These are phyloP conservation scores for Adelognathus sp. DNA, from an alignment of 2,888 invertebrate species.

Conservation along the genomic window DNA sequence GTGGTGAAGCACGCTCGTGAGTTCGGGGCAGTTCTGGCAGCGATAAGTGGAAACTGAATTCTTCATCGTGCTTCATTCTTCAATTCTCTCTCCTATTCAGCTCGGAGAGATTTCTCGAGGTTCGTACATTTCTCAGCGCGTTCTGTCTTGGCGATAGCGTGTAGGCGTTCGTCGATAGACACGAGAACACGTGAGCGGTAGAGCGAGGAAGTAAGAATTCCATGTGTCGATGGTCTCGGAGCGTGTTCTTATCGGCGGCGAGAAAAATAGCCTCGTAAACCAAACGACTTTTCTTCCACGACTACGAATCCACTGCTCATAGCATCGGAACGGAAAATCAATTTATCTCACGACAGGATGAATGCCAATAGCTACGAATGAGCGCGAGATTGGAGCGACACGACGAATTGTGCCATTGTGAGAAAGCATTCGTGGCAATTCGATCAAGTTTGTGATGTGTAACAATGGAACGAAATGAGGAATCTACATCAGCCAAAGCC, in stretches of 20 bases:
- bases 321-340: constrained; percentile 17
- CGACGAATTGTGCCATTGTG: constrained; percentile 9
- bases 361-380: constrained; percentile 23
- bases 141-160: background rate
- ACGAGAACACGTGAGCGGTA: background rate
- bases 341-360: background rate
- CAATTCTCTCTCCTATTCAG: background rate
- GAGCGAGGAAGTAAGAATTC: background rate
- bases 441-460: no score
- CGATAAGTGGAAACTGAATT: constrained; percentile 37
- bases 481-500: no score
- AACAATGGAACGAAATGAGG: no score
- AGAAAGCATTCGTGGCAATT: constrained; percentile 37
- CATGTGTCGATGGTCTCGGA: constrained; percentile 28
- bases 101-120: background rate
- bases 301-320: background rate
- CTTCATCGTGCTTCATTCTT: background rate
- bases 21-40: background rate
- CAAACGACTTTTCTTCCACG: constrained; percentile 15
- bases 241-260: constrained; percentile 35
- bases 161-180: background rate
- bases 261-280: constrained; percentile 44
- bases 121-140: constrained; percentile 8
- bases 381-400: background rate
- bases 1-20: constrained; percentile 16